Percentiles rank a stretch among this genome's conserved stretches.
These are phyloP conservation scores for Trematocara marginatum DNA, from an alignment of 2,113 vertebrate species.

Conservation along the genomic window DNA sequence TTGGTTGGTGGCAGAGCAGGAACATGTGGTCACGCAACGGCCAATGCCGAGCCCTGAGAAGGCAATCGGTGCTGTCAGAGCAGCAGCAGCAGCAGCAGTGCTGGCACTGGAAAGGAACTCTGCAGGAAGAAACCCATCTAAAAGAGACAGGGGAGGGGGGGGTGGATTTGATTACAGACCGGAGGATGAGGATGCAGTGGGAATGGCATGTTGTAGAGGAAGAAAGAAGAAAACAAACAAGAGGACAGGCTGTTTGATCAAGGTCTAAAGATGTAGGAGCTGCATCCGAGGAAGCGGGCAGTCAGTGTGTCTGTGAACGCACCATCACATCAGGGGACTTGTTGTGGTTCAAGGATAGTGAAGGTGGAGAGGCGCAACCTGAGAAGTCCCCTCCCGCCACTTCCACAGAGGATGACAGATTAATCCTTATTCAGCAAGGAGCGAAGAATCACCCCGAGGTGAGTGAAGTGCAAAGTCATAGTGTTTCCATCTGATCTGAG, in stretches of 20 bases:
- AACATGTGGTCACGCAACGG: slow-evolving; percentile 59
- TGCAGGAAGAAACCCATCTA: slow-evolving; percentile 37
- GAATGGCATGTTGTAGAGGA: slow-evolving; percentile 27
- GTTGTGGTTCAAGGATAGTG: slow-evolving; percentile 56
- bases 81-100: slow-evolving; percentile 20
- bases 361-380: slow-evolving; percentile 50
- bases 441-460: slow-evolving; percentile 37
- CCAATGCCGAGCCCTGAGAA: slow-evolving; percentile 55
- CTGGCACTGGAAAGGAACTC: slow-evolving; percentile 27
- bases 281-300: background rate
- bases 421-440: slow-evolving; percentile 52
- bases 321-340: slow-evolving; percentile 25
- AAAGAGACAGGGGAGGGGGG: background rate
- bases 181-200: slow-evolving; percentile 40
- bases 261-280: slow-evolving; percentile 50
- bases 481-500: background rate
- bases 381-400: slow-evolving; percentile 17
- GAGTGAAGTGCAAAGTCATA: slow-evolving; percentile 57
- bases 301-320: slow-evolving; percentile 2
- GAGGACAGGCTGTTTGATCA: slow-evolving; percentile 1
- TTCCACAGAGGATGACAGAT: slow-evolving; percentile 45
- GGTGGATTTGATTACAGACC: slow-evolving; percentile 22
- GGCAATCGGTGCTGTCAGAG: slow-evolving; percentile 6
- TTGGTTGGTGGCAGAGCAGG: slow-evolving; percentile 53
- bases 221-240: slow-evolving; percentile 26